These are phyloP conservation scores for Pandemis heparana DNA, from an alignment of 2,888 invertebrate genomes.

Conservation along the genomic window DNA sequence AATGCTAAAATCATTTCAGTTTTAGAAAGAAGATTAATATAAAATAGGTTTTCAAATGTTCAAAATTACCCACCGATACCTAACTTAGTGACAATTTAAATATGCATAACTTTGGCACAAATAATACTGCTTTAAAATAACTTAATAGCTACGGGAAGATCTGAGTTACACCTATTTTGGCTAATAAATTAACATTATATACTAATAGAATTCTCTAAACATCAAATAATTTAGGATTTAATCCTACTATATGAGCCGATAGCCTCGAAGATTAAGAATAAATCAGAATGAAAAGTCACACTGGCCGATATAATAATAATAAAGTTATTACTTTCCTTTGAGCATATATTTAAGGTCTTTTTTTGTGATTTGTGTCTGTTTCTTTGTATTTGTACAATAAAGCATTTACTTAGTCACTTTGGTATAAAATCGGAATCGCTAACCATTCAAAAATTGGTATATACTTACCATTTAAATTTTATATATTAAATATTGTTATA, in stretches of 20 bases:
- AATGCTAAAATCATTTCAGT: too few relatives aligned
- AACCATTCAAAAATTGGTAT: too few relatives aligned
- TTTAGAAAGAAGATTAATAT: too few relatives aligned
- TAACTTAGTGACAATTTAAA: neutral
- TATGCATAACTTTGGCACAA: conserved; percentile 19
- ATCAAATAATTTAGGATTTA: conserved; percentile 16
- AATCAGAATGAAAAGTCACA: neutral
- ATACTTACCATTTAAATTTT: too few relatives aligned
- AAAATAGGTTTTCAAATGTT: neutral
- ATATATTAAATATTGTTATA: too few relatives aligned
- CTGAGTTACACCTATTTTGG: neutral
- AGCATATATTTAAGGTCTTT: too few relatives aligned
- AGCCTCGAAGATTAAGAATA: neutral
- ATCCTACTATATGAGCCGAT: neutral
- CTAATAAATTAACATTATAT: neutral
- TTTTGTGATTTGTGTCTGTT: too few relatives aligned
- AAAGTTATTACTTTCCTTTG: too few relatives aligned
- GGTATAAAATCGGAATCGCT: too few relatives aligned
- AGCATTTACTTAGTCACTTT: too few relatives aligned
- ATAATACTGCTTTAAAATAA: conserved; percentile 14
- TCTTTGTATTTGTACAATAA: too few relatives aligned
- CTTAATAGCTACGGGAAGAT: conserved; percentile 19
- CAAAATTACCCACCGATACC: neutral
- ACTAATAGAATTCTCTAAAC: neutral
- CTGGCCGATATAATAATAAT: neutral